Evolutionary conservation across 2,113 vertebrate genomes (phyloP), one percentile per base, ranked within the genome.

Genomic region (Sphyrna mokarran): DNA sequence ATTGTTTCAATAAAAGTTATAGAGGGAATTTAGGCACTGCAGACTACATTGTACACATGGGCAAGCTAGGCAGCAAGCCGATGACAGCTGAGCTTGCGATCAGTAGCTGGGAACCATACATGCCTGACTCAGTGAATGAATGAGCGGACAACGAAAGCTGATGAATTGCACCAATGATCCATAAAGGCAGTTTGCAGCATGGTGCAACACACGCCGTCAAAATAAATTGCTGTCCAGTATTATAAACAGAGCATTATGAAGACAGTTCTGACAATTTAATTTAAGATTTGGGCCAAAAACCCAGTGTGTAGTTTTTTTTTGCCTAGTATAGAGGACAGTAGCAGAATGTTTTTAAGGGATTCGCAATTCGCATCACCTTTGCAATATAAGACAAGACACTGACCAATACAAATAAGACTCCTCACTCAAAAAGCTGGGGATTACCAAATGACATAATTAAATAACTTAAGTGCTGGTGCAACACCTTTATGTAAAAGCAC

Each of bases 221-320:
- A 96, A 96, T 95, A 97, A 96, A 98, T 98, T 97, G 98, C 97
- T 2, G 89, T 97, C 97, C 97, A 97, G 97, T 97, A 96, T 97
- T 96, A 96, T 97, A 98, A 97, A 96, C 97, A 96, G 97, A 97
- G 97, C 97, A 97, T 98, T 96, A 96, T 76, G 96, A 97, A 98
- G 97, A 98, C 97, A 97, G 97, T 96, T 96, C 98, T 98, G 98
- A 98, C 98, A 98, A 97, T 98, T 98, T 97, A 97, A 98, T 98
- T 98, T 98, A 98, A 98, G 96, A 97, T 97, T 96, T 97, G 97
- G 97, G 96, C 97, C 97, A 95, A 95, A 66, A 93, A 95, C 94
- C 23, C 94, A 95, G 93, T 95, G 29, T 95, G 94, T 26, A 26
- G 68, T 72, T 95, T 95, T 33, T 70, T n/a, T 43, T 72, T 29